Base-by-base conservation (phyloP, 2,113 vertebrate species). In the Cyphomyrus discorhynchus region DNA sequence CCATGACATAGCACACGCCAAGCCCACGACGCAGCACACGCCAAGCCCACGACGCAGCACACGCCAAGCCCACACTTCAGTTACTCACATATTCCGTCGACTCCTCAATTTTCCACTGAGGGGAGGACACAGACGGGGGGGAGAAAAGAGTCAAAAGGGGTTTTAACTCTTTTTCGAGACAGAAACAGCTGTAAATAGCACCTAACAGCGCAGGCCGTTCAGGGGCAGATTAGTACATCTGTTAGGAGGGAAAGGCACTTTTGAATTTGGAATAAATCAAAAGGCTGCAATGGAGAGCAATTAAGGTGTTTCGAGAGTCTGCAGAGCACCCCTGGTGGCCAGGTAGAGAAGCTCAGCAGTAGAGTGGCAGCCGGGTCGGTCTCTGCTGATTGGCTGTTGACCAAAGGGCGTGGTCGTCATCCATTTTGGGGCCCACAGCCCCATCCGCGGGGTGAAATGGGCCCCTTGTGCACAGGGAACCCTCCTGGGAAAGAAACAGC, bases 81-180 rank as follows among this genome's bases (percentile, higher is more conserved):
- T 95, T 99, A 99, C 98, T 99, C 97, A 99, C 98, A 95, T 99
- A 96, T 94, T 98, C 98, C 94, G 97, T 96, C 95, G 97, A 96
- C 95, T 99, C 98, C 96, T 98, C 97, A 96, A 97, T 96, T 96
- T 94, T 97, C 97, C 97, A 98, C 98, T 98, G 97, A 98, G 10
- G 94, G 92, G 92, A 93, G 93, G 90, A 96, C 95, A 97, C 95
- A 95, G 92, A 92, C 93, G 94, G 92, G 94, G 94, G 49, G 90
- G 84, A 90, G 92, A 91, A 93, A 91, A 94, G 93, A 95, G 94
- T 95, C 93, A 96, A 92, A 93, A 93, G 93, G 17, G 92, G 87
- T 0, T 90, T 91, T 89, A 90, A 89, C 92, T 92, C 95, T 94
- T 95, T 95, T 95, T 94, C 93, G 93, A 2, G 92, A 91, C 45